Evolutionary conservation across 2,888 invertebrate species (phyloP).

Genomic region (Synergus umbraculus): DNA sequence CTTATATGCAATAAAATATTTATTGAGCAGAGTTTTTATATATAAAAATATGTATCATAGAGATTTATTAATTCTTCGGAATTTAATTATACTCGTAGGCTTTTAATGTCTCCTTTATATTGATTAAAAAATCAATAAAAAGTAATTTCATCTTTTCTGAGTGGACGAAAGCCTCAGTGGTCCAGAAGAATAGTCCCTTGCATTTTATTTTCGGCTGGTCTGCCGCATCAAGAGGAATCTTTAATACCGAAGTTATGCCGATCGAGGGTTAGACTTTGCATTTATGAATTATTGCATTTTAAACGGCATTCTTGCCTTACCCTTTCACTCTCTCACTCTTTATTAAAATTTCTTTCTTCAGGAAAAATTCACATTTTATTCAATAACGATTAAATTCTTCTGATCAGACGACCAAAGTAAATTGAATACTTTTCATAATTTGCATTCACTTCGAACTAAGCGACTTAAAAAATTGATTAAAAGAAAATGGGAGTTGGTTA

Average conservation of each 20-base stretch:
- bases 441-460: not conserved
- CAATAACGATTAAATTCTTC: constrained; percentile 21
- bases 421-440: not conserved
- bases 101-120: not conserved
- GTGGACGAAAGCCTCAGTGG: not conserved
- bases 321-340: constrained; percentile 7
- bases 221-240: constrained; percentile 53
- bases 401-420: not conserved
- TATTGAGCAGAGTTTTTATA: too few relatives aligned
- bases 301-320: constrained; percentile 56
- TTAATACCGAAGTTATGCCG: constrained; percentile 62
- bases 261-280: constrained; percentile 56
- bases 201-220: constrained; percentile 3
- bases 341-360: not conserved
- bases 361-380: not conserved
- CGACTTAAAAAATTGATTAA: not conserved
- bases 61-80: not conserved
- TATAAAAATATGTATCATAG: not conserved
- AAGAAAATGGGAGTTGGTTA: not conserved
- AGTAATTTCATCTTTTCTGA: constrained; percentile 18
- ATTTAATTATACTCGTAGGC: constrained; percentile 1
- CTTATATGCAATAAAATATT: not conserved
- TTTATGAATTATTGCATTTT: constrained; percentile 64
- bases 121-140: not conserved
- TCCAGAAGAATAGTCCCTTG: constrained; percentile 1